Base-by-base conservation (phyloP, 2,797 vertebrate species). In the Melanotaenia nigrans region DNA sequence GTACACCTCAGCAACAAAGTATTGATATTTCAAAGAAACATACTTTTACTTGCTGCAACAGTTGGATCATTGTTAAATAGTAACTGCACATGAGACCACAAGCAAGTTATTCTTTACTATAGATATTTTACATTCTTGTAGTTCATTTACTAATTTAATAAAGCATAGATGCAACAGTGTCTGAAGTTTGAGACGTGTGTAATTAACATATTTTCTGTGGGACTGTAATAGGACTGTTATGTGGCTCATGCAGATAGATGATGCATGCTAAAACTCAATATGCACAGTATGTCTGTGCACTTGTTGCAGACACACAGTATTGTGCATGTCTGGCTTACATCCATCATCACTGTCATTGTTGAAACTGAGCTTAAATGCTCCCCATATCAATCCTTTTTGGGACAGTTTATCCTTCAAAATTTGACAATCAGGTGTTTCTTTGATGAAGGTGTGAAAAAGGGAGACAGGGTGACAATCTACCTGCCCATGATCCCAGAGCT, bases 401-500 rank as follows among this genome's bases (percentile, higher is more conserved):
- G 6, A 51, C 25, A 51, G 13, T 11, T 2, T 4, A 32, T 9
- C 12, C 22, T 33, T 60, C 28, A 60, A 20, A 54, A 7, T 18
- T 2, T 25, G 6, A 59, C 20, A 13, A 42, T 3, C 2, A 1
- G 32, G 3, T 16, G 14, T 47, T 55, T 24, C 12, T 4, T 47
- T 70, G 40, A 25, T 56, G 10, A 65, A 85, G 83, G 79, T 76
- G 92, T 95, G n/a, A 92, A 90, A 72, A 95, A 94, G 82, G 94
- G 95, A 61, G 94, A 95, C 82, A 85, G 90, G 28, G 94, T 95
- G 65, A 94, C 94, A 1, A 93, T 95, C 76, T 95, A 95, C 85
- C 89, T 95, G 32, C 94, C 95, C 58, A 95, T 95, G 95, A 94
- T 95, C 71, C 94, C 94, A 38, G 95, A 95, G 90, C 89, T 95